Percentiles rank a stretch among this genome's conserved stretches.
Conservation (phyloP, 2,113 vertebrate species). For the Caretta caretta region DNA sequence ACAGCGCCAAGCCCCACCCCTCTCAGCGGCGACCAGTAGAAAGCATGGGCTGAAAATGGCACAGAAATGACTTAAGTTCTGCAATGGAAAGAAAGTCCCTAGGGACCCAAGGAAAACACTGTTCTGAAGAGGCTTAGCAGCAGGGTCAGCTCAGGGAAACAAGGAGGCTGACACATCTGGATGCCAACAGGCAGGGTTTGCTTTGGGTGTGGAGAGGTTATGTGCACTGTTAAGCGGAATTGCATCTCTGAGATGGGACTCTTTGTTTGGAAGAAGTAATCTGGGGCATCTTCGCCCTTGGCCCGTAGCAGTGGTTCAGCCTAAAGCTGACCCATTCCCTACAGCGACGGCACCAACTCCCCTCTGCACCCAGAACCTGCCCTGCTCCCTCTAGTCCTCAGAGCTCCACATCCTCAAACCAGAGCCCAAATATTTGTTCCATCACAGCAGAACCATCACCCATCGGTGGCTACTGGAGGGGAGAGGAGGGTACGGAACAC, state of each 20-base stretch:
- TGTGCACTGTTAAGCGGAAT: not conserved
- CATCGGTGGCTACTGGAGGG: not conserved
- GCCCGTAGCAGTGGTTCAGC: not conserved
- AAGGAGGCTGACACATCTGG: not conserved
- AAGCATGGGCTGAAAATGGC: not conserved
- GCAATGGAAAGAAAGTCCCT: not conserved
- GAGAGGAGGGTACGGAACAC: not conserved
- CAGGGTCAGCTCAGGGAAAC: too few relatives aligned
- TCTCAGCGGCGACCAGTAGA: not conserved
- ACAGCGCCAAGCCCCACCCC: not conserved
- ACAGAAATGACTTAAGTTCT: not conserved
- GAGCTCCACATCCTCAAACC: not conserved
- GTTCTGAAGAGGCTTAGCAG: not conserved
- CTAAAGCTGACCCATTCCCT: not conserved
- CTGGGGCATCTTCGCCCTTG: not conserved
- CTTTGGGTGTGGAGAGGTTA: not conserved
- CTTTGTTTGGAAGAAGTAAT: not conserved
- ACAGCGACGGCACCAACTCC: not conserved
- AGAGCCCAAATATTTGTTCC: not conserved
- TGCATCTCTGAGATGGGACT: not conserved
- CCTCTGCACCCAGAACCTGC: not conserved
- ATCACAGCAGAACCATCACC: not conserved
- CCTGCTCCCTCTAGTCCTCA: not conserved
- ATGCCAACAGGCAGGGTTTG: not conserved
- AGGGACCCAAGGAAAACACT: not conserved